Conservation (phyloP, 2,888 invertebrate species). For the Xestobium rufovillosum region DNA sequence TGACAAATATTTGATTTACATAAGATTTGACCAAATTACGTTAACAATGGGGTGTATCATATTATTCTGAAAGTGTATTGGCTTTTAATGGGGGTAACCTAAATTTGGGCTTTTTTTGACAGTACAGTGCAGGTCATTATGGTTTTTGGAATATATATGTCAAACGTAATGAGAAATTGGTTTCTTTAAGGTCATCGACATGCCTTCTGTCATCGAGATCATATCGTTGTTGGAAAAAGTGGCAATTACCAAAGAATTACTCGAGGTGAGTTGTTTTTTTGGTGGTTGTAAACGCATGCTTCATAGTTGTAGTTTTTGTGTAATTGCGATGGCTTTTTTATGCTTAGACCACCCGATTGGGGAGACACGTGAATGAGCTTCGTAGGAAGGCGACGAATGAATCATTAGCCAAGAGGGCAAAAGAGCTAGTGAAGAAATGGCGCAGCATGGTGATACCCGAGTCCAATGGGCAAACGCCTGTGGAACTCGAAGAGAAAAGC, state of each 20-base stretch:
- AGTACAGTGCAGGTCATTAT: neutral
- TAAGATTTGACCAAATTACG: neutral
- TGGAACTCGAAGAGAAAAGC: slow-evolving; percentile 11
- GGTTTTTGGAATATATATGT: slow-evolving; percentile 1
- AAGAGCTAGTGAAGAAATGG: slow-evolving; percentile 89
- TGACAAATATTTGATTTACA: slow-evolving; percentile 1
- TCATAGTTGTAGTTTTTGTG: neutral
- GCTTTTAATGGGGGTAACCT: neutral
- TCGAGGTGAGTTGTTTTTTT: slow-evolving; percentile 59
- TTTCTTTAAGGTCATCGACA: slow-evolving; percentile 80
- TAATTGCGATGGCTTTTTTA: slow-evolving; percentile 11
- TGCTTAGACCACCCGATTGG: slow-evolving; percentile 84
- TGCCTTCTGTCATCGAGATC: slow-evolving; percentile 87
- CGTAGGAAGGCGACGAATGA: slow-evolving; percentile 80
- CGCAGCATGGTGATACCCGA: slow-evolving; percentile 73
- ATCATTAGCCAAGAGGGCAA: slow-evolving; percentile 78
- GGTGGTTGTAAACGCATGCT: no score
- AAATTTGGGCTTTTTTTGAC: neutral
- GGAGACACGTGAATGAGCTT: slow-evolving; percentile 87
- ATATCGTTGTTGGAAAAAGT: slow-evolving; percentile 87
- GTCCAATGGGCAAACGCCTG: slow-evolving; percentile 39
- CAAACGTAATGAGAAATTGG: no score
- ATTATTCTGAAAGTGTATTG: no score
- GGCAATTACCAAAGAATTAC: slow-evolving; percentile 81
- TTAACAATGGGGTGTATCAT: no score